Evolutionary conservation across 2,113 vertebrate species (phyloP), one percentile per base, ranked within the genome.

Genomic region (Pyrgilauda ruficollis): DNA sequence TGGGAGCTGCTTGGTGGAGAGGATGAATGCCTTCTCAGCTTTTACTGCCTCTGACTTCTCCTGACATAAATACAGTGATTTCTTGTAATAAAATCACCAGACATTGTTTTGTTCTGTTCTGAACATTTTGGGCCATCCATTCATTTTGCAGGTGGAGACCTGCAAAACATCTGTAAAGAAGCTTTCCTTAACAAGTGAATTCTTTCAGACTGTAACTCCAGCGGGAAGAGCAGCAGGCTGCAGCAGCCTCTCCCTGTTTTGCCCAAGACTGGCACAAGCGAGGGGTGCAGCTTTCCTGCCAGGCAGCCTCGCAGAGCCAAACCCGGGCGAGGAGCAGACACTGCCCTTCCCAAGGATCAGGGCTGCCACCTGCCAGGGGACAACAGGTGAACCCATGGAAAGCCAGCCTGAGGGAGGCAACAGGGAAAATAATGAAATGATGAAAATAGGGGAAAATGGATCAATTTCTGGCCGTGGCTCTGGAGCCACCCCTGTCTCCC

Each of bases 361-460:
- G 68, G 67, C 1, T 23, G 44, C 23, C 21, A 2, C 3, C 0
- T 1, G 23, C 10, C 27, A 10, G 53, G 27, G 5, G 1, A 6
- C 6, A 8, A 3, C 15, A 5, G 12, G 21, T 0, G 2, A 27
- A 20, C 63, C 73, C 28, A 2, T 7, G 1, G 5, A 6, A 7
- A 19, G 12, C 7, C 2, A 9, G 31, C 39, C 61, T 0, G 47
- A 13, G 43, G 44, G 30, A 31, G n/a, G 35, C 19, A 46, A 7
- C 4, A 1, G 30, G 14, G 39, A 53, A 6, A 19, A 19, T 3
- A 10, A 28, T 1, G 20, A 7, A 11, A 22, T 4, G 11, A 24
- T 3, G 56, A 8, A 33, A 66, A 28, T 0, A 0, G 47, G 56
- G n/a, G 55, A 3, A 27, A 17, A 19, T 0, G 0, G 47, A 22